Percentiles rank a stretch among this genome's conserved stretches.
phyloP scores from a whole-genome alignment of 2,797 vertebrate species.

The Enteromius treurensis region DNA sequence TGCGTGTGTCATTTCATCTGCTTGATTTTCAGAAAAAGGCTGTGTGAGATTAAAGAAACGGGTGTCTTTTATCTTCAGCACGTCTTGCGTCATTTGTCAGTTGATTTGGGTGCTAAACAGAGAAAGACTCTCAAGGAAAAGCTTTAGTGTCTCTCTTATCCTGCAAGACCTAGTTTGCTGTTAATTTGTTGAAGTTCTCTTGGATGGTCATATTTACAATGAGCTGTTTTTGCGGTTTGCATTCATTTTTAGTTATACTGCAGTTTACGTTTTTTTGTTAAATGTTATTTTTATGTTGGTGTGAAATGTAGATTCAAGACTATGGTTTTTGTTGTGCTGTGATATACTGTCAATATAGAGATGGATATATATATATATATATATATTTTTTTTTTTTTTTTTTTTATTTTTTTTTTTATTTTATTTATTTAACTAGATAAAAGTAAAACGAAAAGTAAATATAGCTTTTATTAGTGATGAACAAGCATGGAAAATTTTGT shows the following conservation, averaged over 20 bases:
- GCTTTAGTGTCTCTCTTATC: not conserved
- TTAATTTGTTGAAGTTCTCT: not conserved
- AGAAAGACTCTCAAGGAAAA: not conserved
- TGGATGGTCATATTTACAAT: not conserved
- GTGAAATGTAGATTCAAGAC: not conserved
- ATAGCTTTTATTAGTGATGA: too few relatives aligned
- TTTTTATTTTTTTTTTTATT: too few relatives aligned
- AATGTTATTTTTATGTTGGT: not conserved
- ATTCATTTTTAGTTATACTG: not conserved
- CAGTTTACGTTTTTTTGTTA: not conserved
- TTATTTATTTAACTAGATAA: too few relatives aligned
- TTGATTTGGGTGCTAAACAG: not conserved
- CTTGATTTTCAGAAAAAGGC: not conserved
- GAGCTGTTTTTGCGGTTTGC: not conserved
- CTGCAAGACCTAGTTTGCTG: not conserved
- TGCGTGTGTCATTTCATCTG: not conserved
- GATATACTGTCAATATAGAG: not conserved
- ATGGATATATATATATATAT: not conserved
- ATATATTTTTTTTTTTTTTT: too few relatives aligned
- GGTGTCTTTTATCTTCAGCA: not conserved
- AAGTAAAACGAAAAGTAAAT: too few relatives aligned
- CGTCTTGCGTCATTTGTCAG: not conserved
- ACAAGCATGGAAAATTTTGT: too few relatives aligned
- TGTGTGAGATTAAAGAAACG: not conserved
- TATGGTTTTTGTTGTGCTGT: not conserved